These are phyloP conservation scores for Serrognathus titanus DNA, from an alignment of 2,888 invertebrate species.

Conservation along the genomic window DNA sequence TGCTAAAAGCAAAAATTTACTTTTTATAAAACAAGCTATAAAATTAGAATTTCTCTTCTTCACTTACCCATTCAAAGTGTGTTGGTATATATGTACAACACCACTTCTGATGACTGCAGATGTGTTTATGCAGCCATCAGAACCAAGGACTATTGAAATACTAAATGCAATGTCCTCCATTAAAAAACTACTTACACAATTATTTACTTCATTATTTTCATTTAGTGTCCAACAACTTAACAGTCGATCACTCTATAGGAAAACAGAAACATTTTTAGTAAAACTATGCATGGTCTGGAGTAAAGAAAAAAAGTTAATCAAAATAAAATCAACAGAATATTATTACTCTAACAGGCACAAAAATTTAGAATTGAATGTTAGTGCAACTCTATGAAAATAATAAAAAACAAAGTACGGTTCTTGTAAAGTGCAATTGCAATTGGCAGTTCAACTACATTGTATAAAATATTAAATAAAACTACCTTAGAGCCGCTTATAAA, in stretches of 20 bases:
- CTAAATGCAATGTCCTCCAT: slow-evolving; percentile 66
- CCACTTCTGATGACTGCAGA: slow-evolving; percentile 70
- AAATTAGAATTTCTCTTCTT: neutral
- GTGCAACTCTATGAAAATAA: too few species aligned
- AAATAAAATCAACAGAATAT: too few species aligned
- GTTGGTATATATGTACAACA: slow-evolving; percentile 73
- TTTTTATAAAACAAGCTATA: too few species aligned
- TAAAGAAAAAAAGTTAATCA: too few species aligned
- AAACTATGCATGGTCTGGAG: too few species aligned
- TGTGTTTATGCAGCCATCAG: slow-evolving; percentile 52
- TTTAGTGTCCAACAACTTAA: slow-evolving; percentile 53
- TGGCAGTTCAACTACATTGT: too few species aligned
- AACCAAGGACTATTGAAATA: slow-evolving; percentile 52
- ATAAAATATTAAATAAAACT: too few species aligned
- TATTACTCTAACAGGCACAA: too few species aligned
- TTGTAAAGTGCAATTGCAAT: too few species aligned
- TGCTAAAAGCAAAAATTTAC: slow-evolving; percentile 33
- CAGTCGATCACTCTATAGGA: slow-evolving; percentile 44
- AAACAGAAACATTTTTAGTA: slow-evolving; percentile 3
- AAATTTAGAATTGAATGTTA: too few species aligned
- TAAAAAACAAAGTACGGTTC: too few species aligned
- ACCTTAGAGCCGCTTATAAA: slow-evolving; percentile 51
- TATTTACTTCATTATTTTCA: slow-evolving; percentile 49
- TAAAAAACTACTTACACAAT: slow-evolving; percentile 58
- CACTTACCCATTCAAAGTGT: slow-evolving; percentile 70